A percentile compares a stretch with the other conserved stretches of the same genome.
Conservation (phyloP, 2,113 vertebrate genomes). For the Sterna hirundo region DNA sequence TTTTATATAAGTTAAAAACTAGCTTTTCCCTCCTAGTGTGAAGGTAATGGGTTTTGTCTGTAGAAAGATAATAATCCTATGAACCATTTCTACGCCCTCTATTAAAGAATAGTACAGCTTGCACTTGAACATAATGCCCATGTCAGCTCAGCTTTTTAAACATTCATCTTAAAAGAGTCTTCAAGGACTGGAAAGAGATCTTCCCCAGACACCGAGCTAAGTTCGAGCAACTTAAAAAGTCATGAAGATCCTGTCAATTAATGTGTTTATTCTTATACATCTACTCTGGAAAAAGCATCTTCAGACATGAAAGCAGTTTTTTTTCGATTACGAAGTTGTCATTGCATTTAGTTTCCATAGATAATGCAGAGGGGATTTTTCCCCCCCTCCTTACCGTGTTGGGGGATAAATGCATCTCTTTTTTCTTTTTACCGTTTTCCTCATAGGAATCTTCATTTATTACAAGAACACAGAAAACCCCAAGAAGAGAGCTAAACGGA, state of each 20-base stretch:
- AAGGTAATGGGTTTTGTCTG: conserved; percentile 66
- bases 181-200: conserved; percentile 70
- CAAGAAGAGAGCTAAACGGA: conserved; percentile 38
- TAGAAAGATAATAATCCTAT: conserved; percentile 61
- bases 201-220: conserved; percentile 64
- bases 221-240: conserved; percentile 73
- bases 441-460: conserved; percentile 28
- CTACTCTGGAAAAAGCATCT: conserved; percentile 56
- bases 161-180: conserved; percentile 65
- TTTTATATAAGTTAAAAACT: conserved; percentile 57
- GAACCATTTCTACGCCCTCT: conserved; percentile 51
- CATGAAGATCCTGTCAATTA: conserved; percentile 77
- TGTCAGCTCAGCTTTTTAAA: conserved; percentile 66
- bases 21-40: conserved; percentile 65
- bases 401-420: background rate
- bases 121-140: conserved; percentile 40
- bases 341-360: conserved; percentile 65
- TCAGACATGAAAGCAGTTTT: conserved; percentile 67
- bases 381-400: background rate
- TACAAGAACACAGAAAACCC: background rate
- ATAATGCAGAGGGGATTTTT: conserved; percentile 34
- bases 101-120: conserved; percentile 55
- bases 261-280: conserved; percentile 64
- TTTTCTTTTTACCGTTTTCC: background rate
- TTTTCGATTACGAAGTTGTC: conserved; percentile 68